Conservation (phyloP, 2,888 invertebrate species). For the Idaea dimidiata region DNA sequence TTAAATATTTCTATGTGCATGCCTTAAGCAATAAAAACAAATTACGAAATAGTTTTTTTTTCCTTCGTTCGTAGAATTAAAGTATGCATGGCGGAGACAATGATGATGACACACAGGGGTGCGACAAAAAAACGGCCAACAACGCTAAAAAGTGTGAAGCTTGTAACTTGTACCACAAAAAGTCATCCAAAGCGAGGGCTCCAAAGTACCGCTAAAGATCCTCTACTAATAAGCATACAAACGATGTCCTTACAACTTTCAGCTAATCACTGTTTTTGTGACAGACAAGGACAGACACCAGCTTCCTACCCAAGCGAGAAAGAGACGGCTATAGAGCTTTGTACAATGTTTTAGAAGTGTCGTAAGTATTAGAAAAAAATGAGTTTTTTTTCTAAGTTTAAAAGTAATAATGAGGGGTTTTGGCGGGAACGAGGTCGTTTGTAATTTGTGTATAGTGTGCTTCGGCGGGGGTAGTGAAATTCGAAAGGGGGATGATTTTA, state of each 20-base stretch:
- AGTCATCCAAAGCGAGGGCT: conserved; percentile 17
- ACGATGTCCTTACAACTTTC: conserved; percentile 40
- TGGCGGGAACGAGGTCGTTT: background rate
- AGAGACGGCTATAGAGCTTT: background rate
- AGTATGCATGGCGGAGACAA: too few relatives aligned
- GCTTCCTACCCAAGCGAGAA: background rate
- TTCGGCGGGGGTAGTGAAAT: too few relatives aligned
- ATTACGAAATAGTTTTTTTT: too few relatives aligned
- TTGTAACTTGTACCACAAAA: conserved; percentile 9
- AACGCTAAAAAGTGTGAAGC: too few relatives aligned
- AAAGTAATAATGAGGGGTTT: background rate
- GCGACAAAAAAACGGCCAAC: too few relatives aligned
- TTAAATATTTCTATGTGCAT: too few relatives aligned
- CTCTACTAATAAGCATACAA: conserved; percentile 63
- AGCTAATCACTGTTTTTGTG: conserved; percentile 47
- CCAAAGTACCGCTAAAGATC: conserved; percentile 32
- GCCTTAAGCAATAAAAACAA: too few relatives aligned
- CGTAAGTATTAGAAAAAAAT: background rate
- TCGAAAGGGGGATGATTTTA: too few relatives aligned
- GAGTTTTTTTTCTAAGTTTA: background rate
- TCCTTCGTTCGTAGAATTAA: too few relatives aligned
- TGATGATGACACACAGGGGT: too few relatives aligned
- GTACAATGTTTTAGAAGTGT: conserved; percentile 5
- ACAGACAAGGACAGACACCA: conserved; percentile 16
- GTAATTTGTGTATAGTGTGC: too few relatives aligned